Base-by-base conservation (phyloP, 2,113 vertebrate genomes). In the Hydropotes inermis region DNA sequence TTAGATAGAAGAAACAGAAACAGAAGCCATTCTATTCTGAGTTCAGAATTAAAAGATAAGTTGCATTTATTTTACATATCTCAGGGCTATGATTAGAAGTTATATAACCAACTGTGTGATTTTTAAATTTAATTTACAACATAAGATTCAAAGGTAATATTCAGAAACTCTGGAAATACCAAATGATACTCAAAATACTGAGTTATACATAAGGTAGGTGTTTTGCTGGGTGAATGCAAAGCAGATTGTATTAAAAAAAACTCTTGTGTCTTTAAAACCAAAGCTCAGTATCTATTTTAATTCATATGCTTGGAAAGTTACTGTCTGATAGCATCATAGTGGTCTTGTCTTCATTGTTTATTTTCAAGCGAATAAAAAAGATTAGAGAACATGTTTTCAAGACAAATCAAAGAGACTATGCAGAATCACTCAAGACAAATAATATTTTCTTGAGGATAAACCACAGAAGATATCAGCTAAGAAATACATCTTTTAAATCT, bases 351-450 rank as follows among this genome's bases (percentile, higher is more conserved):
- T 14, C 33, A 43, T 47, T 96, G 36, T 67, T 97, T 91, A 93
- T 91, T 94, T 98, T 94, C 70, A 94, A 84, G n/a, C 86, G 93
- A 91, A 85, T 64, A 82, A 90, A 89, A 91, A 79, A 39, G n/a
- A 94, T 78, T 81, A 86, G 9, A n/a, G 25, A 10, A 60, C 76
- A 58, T 23, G 7, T 70, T 95, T 97, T 97, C 91, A 86, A 83
- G 55, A 89, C 17, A 96, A 93, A 91, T 36, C 36, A 97, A 93
- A 96, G 58, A 91, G 81, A 60, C 9, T 33, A 19, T 83, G 17
- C 30, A 95, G 60, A 95, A 92, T 85, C 25, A 83, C 36, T n/a
- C 74, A 58, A 74, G 61, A 84, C 36, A 97, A 90, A 58, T 76
- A 85, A 43, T 84, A 61, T 96, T 97, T 97, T 94, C 93, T 94